Percentiles rank a stretch among this genome's conserved stretches.
Evolutionary conservation across 2,797 vertebrate genomes (phyloP).

Genomic region (Enteromius thamalakanensis): DNA sequence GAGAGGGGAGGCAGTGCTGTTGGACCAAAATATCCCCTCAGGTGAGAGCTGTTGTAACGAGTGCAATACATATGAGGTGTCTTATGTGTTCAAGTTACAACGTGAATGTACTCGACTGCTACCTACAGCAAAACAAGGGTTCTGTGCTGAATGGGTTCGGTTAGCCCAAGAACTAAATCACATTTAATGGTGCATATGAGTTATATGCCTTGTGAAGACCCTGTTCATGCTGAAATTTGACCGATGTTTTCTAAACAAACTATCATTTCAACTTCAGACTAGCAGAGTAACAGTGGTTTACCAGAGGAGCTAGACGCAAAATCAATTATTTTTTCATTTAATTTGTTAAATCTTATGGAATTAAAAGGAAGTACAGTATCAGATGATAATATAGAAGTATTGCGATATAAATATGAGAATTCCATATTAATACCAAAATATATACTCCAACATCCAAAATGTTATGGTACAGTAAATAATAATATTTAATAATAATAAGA

Average conservation of each 20-base stretch:
- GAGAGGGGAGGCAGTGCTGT: conserved; percentile 55
- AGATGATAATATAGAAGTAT: not conserved
- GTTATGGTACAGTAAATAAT: not conserved
- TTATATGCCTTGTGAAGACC: not conserved
- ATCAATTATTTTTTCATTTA: not conserved
- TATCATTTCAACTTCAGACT: not conserved
- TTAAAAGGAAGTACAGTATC: not conserved
- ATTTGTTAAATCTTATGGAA: not conserved
- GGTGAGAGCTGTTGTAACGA: conserved; percentile 47
- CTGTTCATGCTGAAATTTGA: not conserved
- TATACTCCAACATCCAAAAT: not conserved
- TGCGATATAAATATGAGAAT: too few relatives aligned
- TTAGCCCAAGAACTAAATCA: not conserved
- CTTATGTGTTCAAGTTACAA: conserved; percentile 15
- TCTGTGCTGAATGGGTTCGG: not conserved
- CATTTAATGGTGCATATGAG: not conserved
- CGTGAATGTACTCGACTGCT: conserved; percentile 2
- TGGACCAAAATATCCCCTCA: conserved; percentile 65
- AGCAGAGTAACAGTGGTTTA: not conserved
- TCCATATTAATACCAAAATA: not conserved
- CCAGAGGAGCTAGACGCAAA: not conserved
- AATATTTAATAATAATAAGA: too few relatives aligned
- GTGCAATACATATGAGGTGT: not conserved
- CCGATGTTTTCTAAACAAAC: not conserved
- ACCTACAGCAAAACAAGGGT: not conserved